These are phyloP conservation scores for Vombatus ursinus DNA, from an alignment of 2,113 vertebrate species.

Conservation along the genomic window DNA sequence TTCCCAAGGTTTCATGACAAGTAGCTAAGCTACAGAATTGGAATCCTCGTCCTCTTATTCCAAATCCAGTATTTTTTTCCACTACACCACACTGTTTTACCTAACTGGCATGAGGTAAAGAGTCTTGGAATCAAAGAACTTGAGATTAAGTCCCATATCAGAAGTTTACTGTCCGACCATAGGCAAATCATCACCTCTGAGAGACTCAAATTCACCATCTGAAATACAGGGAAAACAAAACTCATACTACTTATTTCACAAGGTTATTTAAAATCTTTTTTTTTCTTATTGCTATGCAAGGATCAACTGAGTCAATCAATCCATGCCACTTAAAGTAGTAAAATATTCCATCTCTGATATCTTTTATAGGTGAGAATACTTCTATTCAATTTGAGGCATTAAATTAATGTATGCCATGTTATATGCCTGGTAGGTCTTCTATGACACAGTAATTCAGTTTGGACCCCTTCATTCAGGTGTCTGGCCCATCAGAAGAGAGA, in stretches of 20 bases:
- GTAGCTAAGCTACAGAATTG: neutral
- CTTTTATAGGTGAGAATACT: neutral
- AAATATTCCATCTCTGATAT: neutral
- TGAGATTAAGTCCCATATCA: neutral
- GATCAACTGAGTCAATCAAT: neutral
- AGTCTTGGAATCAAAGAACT: neutral
- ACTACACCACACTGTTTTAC: neutral
- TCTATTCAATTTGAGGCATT: neutral
- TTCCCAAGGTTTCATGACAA: neutral
- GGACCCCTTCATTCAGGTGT: neutral
- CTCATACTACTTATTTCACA: neutral
- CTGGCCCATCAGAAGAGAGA: neutral
- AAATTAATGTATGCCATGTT: neutral
- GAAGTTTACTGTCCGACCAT: neutral
- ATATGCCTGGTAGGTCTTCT: neutral
- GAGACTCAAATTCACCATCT: neutral
- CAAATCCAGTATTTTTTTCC: neutral
- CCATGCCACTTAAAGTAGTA: neutral
- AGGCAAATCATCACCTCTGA: neutral
- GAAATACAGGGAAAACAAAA: neutral
- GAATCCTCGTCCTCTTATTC: neutral
- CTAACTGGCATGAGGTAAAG: neutral
- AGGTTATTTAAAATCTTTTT: neutral
- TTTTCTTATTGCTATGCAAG: neutral
- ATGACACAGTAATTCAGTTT: neutral